Evolutionary conservation across 2,888 invertebrate species (phyloP), one percentile per base, ranked within the genome.

Genomic region (Drosophila eohydei): DNA sequence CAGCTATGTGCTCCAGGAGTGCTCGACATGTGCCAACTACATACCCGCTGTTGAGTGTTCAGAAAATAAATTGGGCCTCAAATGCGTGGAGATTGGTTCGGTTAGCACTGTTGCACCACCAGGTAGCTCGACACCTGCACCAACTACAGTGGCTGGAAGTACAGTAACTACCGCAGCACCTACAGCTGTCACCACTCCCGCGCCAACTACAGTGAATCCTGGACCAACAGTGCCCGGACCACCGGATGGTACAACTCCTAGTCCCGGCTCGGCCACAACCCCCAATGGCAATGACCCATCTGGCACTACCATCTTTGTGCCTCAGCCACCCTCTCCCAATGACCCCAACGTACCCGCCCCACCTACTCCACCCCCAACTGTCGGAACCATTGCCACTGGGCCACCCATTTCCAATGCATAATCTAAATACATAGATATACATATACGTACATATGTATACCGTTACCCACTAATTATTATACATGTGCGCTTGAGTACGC

Each of bases 1-100:
- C 67, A 72, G 60, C 43, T 91, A 84, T 48, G 82, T 81, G 2
- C 9, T 66, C 7, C 92, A 93, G 78, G 0, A 16, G 0, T 93
- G 92, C 71, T 50, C 16, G 8, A 0, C 65, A 2, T 88, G 90
- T 30, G 26, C 0, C 0, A 2, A 80, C 0, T 91, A 84, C 64
- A 72, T 90, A 40, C 89, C 91, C 14, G 61, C 88, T 2, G 78
- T 82, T 4, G 4, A 12, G 0, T 91, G 91, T 60, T 12, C 32
- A 2, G 14, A 14, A 0, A 38, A 76, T 36, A 30, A 34, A 1
- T 3, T 63, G 28, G 34, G 16, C 1, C 16, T 73, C 4, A 0
- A 7, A 0, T 83, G 83, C 34, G 14, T n/a, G 32, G 0, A 41
- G 32, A 71, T 88, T 8, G 9, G 30, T 5, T 11, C 48, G 8